A percentile compares a stretch with the other conserved stretches of the same genome.
Evolutionary conservation across 2,888 invertebrate genomes (phyloP).

Genomic region (Dione juno): DNA sequence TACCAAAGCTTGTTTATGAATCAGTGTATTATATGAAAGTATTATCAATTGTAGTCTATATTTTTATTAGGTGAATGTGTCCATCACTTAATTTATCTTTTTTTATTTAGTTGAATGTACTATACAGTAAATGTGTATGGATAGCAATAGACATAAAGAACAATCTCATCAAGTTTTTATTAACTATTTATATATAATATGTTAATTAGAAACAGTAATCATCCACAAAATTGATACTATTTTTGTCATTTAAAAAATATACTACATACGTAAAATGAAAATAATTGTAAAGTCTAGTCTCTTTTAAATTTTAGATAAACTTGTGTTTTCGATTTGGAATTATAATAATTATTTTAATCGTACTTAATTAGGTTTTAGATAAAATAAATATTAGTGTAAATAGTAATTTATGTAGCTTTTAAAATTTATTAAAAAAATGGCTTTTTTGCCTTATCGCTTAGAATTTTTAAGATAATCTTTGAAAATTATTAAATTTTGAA

Average conservation of each 20-base stretch:
- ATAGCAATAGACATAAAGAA: too few relatives aligned
- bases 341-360: slow-evolving; percentile 29
- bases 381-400: slow-evolving; percentile 9
- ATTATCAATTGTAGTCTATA: slow-evolving; percentile 50
- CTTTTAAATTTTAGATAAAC: slow-evolving; percentile 18
- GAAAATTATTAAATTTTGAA: neutral
- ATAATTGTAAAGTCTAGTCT: slow-evolving; percentile 34
- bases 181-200: too few relatives aligned
- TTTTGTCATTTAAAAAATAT: neutral
- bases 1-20: slow-evolving; percentile 59
- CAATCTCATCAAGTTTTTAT: too few relatives aligned
- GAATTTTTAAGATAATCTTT: neutral
- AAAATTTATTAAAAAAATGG: slow-evolving; percentile 1
- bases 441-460: neutral
- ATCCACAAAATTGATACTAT: too few relatives aligned
- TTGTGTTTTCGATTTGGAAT: neutral
- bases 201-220: too few relatives aligned
- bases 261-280: neutral
- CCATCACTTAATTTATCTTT: slow-evolving; percentile 7
- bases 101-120: neutral
- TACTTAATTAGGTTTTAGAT: slow-evolving; percentile 44
- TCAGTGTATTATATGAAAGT: slow-evolving; percentile 53
- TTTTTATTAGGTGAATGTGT: slow-evolving; percentile 41
- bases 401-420: slow-evolving; percentile 8
- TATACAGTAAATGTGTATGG: too few relatives aligned